phyloP scores from a whole-genome alignment of 92 coral and sea anemone species.

The Heteractis magnifica region DNA sequence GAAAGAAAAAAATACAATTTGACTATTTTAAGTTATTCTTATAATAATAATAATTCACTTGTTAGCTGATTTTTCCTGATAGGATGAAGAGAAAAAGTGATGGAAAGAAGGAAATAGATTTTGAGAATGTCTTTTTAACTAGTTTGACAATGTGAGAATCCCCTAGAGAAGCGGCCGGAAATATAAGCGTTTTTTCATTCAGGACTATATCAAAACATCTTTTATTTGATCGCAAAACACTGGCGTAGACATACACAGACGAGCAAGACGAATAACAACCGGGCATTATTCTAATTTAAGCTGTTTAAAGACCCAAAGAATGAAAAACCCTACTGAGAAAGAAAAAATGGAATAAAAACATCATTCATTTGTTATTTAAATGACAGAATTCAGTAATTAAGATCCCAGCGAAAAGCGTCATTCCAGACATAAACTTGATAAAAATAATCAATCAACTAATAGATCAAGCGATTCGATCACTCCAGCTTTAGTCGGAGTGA shows the following conservation, averaged over 20 bases:
- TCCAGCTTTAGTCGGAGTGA: background rate
- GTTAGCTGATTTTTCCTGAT: background rate
- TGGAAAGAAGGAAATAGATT: background rate
- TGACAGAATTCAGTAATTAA: conserved; percentile 3
- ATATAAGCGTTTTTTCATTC: background rate
- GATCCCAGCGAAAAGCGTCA: conserved; percentile 5
- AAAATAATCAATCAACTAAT: background rate
- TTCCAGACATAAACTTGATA: conserved; percentile 1
- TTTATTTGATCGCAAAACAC: background rate
- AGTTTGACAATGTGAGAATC: background rate
- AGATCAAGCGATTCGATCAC: background rate
- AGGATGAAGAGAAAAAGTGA: background rate
- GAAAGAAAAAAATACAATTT: background rate
- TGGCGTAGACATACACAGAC: background rate
- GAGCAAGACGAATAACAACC: background rate
- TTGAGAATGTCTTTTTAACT: conserved; percentile 1
- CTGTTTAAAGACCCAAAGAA: background rate
- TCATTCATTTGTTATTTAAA: conserved; percentile 1
- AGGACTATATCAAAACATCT: background rate
- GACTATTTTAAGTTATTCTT: background rate
- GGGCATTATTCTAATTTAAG: background rate
- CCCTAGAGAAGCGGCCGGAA: background rate
- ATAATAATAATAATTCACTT: background rate
- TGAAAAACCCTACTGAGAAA: background rate
- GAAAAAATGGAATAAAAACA: background rate